phyloP scores from a whole-genome alignment of 2,888 invertebrate genomes.

The Scaptomyza reducta region DNA sequence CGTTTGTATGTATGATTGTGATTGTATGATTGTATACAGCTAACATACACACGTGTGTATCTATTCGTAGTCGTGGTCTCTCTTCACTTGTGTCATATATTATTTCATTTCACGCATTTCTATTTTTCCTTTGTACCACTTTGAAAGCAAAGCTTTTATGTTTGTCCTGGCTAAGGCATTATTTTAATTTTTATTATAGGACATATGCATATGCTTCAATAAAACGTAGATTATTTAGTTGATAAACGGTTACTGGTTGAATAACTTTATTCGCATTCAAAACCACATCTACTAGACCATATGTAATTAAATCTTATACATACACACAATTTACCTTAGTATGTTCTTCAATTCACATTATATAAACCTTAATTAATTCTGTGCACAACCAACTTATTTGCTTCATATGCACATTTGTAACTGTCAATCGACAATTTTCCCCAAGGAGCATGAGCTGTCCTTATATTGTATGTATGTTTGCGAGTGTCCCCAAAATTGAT shows the following conservation, averaged over 20 bases:
- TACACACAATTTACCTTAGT: background rate
- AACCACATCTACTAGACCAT: too few species aligned
- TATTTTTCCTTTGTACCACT: constrained; percentile 32
- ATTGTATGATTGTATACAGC: background rate
- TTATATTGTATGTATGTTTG: constrained; percentile 25
- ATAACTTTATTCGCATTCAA: too few species aligned
- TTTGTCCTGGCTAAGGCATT: background rate
- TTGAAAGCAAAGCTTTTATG: constrained; percentile 6
- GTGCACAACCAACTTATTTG: background rate
- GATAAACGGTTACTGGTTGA: too few species aligned
- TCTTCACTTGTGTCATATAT: constrained; percentile 41
- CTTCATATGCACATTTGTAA: constrained; percentile 56
- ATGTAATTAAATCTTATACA: background rate
- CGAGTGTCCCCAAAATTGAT: constrained; percentile 67
- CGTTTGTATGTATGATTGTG: constrained; percentile 18
- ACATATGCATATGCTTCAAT: background rate
- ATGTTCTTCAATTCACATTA: too few species aligned
- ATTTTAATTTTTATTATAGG: background rate
- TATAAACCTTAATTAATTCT: too few species aligned
- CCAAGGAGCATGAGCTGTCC: constrained; percentile 24
- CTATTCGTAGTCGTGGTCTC: constrained; percentile 9
- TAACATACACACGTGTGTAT: constrained; percentile 11
- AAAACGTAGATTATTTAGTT: too few species aligned
- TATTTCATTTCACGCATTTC: constrained; percentile 25
- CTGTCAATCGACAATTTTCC: constrained; percentile 53